Evolutionary conservation across 2,797 vertebrate species (phyloP).

Genomic region (Pogonophryne albipinna): DNA sequence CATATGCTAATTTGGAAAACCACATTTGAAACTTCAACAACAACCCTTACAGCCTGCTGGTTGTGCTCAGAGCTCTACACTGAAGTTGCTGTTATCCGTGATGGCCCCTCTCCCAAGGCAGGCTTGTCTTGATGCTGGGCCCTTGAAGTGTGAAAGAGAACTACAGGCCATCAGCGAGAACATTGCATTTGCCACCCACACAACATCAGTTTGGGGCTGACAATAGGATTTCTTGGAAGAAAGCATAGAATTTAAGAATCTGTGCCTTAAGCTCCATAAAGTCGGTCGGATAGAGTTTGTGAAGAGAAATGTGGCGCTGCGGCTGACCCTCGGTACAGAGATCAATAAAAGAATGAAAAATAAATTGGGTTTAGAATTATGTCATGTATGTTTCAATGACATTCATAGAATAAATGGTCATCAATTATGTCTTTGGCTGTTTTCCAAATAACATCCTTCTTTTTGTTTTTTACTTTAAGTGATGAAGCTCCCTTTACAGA

Average conservation of each 20-base stretch:
- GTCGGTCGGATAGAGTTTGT: constrained; percentile 18
- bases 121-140: constrained; percentile 34
- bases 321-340: not conserved
- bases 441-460: no score
- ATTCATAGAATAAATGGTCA: not conserved
- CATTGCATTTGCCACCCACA: constrained; percentile 46
- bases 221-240: constrained; percentile 32
- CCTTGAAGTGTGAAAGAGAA: constrained; percentile 57
- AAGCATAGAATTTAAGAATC: constrained; percentile 18
- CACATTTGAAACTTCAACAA: constrained; percentile 18
- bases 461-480: no score
- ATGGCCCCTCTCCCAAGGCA: constrained; percentile 26
- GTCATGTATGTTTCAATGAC: not conserved
- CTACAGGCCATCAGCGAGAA: constrained; percentile 41
- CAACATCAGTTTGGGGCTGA: constrained; percentile 49
- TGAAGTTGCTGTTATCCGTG: constrained; percentile 26
- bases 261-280: constrained; percentile 14
- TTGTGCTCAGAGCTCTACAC: constrained; percentile 26
- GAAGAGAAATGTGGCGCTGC: constrained; percentile 11
- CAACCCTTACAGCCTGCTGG: constrained; percentile 3
- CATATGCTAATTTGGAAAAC: constrained; percentile 15
- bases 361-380: not conserved
- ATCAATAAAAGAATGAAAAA: not conserved
- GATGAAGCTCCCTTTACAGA: no score
- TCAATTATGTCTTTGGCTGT: not conserved